These are phyloP conservation scores for Aurelia aurita complex sp. Pacific DNA, from an alignment of 30 jellyfish, hydroid and myxozoan genomes.

Conservation along the genomic window DNA sequence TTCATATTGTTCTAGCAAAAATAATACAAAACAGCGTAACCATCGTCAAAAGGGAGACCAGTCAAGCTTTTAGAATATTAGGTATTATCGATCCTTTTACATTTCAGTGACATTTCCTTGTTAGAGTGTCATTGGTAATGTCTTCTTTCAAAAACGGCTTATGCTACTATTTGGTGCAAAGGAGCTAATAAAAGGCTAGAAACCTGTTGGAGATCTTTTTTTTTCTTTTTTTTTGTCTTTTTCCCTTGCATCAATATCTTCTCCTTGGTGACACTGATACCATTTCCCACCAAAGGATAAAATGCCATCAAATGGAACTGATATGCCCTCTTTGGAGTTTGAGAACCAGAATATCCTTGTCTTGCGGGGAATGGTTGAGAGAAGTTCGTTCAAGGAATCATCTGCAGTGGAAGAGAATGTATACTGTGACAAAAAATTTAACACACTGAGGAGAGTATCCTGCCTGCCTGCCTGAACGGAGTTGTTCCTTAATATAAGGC, in stretches of 20 bases:
- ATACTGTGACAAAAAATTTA: not conserved
- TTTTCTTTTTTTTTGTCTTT: conserved; percentile 4
- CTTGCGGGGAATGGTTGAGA: not conserved
- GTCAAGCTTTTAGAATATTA: too few species aligned
- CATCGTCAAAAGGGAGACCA: too few species aligned
- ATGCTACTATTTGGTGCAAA: not conserved
- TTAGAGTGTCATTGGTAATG: too few species aligned
- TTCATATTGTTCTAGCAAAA: too few species aligned
- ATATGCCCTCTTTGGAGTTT: conserved; percentile 12
- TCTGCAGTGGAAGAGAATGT: conserved; percentile 3
- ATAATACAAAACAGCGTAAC: too few species aligned
- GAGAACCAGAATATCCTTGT: conserved; percentile 16
- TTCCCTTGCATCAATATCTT: conserved; percentile 31
- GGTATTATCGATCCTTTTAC: too few species aligned
- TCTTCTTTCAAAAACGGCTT: not conserved
- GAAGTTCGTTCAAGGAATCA: conserved; percentile 11
- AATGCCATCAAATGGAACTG: conserved; percentile 44
- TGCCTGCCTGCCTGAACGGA: too few species aligned
- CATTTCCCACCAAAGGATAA: conserved; percentile 19
- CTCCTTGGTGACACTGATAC: conserved; percentile 61
- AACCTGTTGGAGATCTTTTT: too few species aligned
- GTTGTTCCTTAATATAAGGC: too few species aligned
- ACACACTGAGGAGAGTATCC: too few species aligned
- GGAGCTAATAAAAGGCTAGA: too few species aligned
- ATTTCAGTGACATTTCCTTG: too few species aligned